Conservation (phyloP, 1,140 invertebrate genomes). For the Trialeurodes vaporariorum region DNA sequence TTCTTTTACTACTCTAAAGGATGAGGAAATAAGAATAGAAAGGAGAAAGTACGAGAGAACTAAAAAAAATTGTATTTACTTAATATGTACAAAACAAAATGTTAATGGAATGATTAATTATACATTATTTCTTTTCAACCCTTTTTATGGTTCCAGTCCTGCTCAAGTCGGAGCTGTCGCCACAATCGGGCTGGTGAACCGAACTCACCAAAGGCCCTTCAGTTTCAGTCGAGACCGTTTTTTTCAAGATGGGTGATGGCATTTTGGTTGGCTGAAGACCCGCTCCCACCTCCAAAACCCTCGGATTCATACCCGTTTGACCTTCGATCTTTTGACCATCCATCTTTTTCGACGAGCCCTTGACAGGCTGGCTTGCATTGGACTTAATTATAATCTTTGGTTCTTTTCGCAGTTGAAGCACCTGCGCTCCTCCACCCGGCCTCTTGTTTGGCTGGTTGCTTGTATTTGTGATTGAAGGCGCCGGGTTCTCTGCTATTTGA, state of each 20-base stretch:
- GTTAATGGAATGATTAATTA: neutral
- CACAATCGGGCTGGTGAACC: neutral
- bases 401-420: neutral
- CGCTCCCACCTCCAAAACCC: neutral
- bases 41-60: too few relatives aligned
- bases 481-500: slow-evolving; percentile 7
- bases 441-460: slow-evolving; percentile 2
- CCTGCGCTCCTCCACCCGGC: slow-evolving; percentile 11
- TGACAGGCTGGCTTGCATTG: neutral
- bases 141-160: slow-evolving; percentile 18
- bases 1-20: too few relatives aligned
- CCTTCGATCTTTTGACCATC: neutral
- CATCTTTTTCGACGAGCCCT: too few relatives aligned
- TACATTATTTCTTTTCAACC: slow-evolving; percentile 12
- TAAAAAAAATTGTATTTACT: neutral
- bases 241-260: slow-evolving; percentile 12
- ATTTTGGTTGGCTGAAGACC: neutral
- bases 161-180: neutral
- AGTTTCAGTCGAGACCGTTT: slow-evolving; percentile 20
- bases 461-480: neutral
- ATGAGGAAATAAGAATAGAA: too few relatives aligned
- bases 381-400: neutral
- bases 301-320: neutral
- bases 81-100: neutral
- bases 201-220: too few relatives aligned